phyloP scores from a whole-genome alignment of 2,797 vertebrate genomes.

The Danio aesculapii region DNA sequence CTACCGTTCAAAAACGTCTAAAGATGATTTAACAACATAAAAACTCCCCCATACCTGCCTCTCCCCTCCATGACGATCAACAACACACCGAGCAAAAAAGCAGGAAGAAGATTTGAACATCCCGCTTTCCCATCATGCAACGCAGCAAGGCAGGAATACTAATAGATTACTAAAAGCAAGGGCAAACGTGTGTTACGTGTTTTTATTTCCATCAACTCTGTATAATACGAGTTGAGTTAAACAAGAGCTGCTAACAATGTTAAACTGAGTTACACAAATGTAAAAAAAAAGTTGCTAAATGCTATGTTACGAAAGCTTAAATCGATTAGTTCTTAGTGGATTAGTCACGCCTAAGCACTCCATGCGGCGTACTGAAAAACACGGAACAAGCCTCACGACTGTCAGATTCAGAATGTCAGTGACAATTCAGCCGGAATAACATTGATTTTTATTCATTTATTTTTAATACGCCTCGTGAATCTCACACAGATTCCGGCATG shows the following conservation, averaged over 20 bases:
- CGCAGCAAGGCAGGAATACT: conserved; percentile 16
- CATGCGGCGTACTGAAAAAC: not conserved
- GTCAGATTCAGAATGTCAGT: not conserved
- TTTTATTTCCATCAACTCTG: not conserved
- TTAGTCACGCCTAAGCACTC: conserved; percentile 3
- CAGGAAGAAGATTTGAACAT: conserved; percentile 65
- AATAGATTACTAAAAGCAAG: not conserved
- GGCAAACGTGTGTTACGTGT: not conserved
- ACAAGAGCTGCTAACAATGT: not conserved
- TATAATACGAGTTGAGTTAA: not conserved
- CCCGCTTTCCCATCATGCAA: conserved; percentile 65
- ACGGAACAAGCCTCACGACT: not conserved
- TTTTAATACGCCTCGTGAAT: not conserved
- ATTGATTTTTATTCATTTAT: not conserved
- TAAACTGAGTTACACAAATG: not conserved
- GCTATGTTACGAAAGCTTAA: not conserved
- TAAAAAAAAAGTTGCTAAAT: not conserved
- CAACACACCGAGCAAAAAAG: conserved; percentile 4
- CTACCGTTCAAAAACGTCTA: not conserved
- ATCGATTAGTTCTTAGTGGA: conserved; percentile 33
- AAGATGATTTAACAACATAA: too few species aligned
- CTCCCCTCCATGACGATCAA: conserved; percentile 60
- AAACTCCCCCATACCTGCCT: conserved; percentile 50
- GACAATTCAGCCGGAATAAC: too few species aligned
- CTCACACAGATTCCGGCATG: not conserved